phyloP scores from a whole-genome alignment of 1,140 invertebrate species.

The Aphaenogaster ashmeadi region DNA sequence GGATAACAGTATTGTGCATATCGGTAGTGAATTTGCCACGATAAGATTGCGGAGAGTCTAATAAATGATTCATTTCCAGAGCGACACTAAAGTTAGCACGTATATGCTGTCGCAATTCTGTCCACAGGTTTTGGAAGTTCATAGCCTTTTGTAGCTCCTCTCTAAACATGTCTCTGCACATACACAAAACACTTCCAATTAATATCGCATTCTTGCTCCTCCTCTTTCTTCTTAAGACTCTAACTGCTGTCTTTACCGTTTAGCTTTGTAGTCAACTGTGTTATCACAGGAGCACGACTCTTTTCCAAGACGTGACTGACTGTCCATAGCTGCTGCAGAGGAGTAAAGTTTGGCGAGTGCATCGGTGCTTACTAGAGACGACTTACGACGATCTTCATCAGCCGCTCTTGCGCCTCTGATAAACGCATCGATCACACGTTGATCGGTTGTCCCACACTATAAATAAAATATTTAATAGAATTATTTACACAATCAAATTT shows the following conservation, averaged over 20 bases:
- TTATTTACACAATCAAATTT: neutral
- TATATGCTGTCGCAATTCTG: conserved; percentile 87
- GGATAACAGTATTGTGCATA: conserved; percentile 78
- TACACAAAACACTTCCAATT: conserved; percentile 26
- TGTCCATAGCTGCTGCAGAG: conserved; percentile 26
- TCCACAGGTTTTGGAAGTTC: conserved; percentile 88
- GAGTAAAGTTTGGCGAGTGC: conserved; percentile 15
- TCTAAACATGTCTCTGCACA: conserved; percentile 81
- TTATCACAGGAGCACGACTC: conserved; percentile 79
- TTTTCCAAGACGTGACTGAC: conserved; percentile 49
- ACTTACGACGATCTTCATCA: conserved; percentile 11
- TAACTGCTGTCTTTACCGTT: conserved; percentile 78
- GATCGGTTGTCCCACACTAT: conserved; percentile 47
- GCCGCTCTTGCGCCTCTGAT: conserved; percentile 57
- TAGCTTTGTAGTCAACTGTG: conserved; percentile 74
- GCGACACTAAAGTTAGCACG: conserved; percentile 86
- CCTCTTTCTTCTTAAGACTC: conserved; percentile 70
- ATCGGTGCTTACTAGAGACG: neutral
- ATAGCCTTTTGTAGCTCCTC: conserved; percentile 87
- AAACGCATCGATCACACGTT: conserved; percentile 50
- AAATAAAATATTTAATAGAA: conserved; percentile 26
- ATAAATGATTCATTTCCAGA: conserved; percentile 81
- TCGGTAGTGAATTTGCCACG: conserved; percentile 75
- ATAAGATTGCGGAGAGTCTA: conserved; percentile 76
- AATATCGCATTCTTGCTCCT: conserved; percentile 9